phyloP scores from a whole-genome alignment of 2,888 invertebrate species.

The Meghimatium bilineatum region DNA sequence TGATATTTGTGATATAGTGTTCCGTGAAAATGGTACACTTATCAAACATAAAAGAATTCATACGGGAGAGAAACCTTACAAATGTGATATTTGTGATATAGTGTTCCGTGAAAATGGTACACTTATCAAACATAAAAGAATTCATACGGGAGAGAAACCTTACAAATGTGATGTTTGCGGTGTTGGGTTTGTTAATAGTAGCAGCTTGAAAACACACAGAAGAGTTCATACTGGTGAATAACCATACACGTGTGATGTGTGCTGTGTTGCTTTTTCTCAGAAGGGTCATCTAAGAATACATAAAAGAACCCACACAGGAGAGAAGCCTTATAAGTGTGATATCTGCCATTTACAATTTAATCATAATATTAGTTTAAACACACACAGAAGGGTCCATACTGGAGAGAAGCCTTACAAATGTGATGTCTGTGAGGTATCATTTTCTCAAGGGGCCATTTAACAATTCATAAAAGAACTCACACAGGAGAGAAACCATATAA shows the following conservation, averaged over 20 bases:
- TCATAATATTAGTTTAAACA: background rate
- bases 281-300: background rate
- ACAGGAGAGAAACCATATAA: background rate
- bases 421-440: background rate
- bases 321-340: slow-evolving; percentile 4
- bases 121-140: background rate
- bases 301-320: background rate
- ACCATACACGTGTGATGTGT: background rate
- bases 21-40: background rate
- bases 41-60: background rate
- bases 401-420: slow-evolving; percentile 11
- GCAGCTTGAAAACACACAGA: background rate
- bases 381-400: background rate
- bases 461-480: background rate
- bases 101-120: background rate
- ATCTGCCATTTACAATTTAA: background rate
- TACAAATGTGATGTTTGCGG: background rate
- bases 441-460: background rate
- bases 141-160: background rate
- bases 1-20: background rate
- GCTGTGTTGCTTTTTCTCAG: background rate
- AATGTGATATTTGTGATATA: background rate
- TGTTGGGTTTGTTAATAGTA: background rate
- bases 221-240: background rate
- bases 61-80: slow-evolving; percentile 6